Conservation (phyloP, 2,888 invertebrate species). For the Harpalus rubripes region DNA sequence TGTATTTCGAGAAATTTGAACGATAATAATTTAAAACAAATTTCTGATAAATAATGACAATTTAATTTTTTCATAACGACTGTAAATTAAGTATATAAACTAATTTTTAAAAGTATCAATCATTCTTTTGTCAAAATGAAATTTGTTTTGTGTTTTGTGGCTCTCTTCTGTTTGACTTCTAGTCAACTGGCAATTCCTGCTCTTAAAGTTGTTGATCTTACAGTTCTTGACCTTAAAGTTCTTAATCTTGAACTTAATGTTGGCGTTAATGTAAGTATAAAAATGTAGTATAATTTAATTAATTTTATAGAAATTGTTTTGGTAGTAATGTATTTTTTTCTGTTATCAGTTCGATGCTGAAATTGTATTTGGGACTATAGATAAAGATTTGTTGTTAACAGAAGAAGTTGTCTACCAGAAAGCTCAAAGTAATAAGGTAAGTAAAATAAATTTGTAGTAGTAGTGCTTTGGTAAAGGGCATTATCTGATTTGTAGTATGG, state of each 20-base stretch:
- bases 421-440: neutral
- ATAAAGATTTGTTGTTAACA: neutral
- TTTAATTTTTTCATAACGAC: neutral
- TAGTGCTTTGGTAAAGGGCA: too few species aligned
- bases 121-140: conserved; percentile 65
- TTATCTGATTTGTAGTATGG: too few species aligned
- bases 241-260: too few species aligned
- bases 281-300: too few species aligned
- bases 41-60: neutral
- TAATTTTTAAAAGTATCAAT: conserved; percentile 69
- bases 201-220: too few species aligned
- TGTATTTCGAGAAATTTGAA: neutral
- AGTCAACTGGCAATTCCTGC: neutral
- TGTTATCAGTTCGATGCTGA: too few species aligned
- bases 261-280: too few species aligned
- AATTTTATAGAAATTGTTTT: too few species aligned
- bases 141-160: neutral
- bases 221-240: neutral
- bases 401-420: neutral
- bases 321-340: too few species aligned
- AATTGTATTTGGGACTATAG: neutral
- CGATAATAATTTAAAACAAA: neutral
- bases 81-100: neutral
- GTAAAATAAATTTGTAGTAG: neutral
- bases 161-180: neutral